Percentiles rank a stretch among this genome's conserved stretches.
Conservation (phyloP, 2,888 invertebrate genomes). For the Metalampra italica region DNA sequence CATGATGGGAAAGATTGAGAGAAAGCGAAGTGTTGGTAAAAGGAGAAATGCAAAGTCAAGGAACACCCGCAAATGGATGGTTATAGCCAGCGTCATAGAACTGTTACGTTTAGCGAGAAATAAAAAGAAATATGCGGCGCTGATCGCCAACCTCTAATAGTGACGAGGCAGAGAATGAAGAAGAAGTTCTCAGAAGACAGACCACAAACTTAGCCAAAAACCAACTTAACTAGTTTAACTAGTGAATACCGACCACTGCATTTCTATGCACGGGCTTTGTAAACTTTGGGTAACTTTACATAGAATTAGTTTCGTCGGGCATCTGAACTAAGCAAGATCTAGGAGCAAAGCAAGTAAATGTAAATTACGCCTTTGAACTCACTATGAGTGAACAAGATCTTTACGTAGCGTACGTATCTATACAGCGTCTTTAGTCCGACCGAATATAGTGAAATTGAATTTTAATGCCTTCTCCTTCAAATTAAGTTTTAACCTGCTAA, state of each 20-base stretch:
- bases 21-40: too few relatives aligned
- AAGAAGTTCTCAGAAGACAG: background rate
- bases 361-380: constrained; percentile 10
- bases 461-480: background rate
- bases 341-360: constrained; percentile 1
- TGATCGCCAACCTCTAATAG: too few relatives aligned
- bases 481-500: too few relatives aligned
- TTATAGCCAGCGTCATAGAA: too few relatives aligned
- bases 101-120: too few relatives aligned
- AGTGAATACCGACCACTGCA: background rate
- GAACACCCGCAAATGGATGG: too few relatives aligned
- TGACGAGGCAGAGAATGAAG: too few relatives aligned
- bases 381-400: background rate
- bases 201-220: background rate
- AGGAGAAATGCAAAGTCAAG: too few relatives aligned
- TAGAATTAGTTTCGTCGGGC: constrained; percentile 7
- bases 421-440: too few relatives aligned
- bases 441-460: background rate
- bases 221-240: background rate
- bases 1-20: too few relatives aligned
- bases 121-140: too few relatives aligned
- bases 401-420: too few relatives aligned
- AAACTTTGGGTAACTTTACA: constrained; percentile 4
- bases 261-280: background rate
- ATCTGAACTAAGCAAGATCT: constrained; percentile 3